Evolutionary conservation across 1,140 invertebrate genomes (phyloP), one percentile per base, ranked within the genome.

Genomic region (Gryllus bimaculatus): DNA sequence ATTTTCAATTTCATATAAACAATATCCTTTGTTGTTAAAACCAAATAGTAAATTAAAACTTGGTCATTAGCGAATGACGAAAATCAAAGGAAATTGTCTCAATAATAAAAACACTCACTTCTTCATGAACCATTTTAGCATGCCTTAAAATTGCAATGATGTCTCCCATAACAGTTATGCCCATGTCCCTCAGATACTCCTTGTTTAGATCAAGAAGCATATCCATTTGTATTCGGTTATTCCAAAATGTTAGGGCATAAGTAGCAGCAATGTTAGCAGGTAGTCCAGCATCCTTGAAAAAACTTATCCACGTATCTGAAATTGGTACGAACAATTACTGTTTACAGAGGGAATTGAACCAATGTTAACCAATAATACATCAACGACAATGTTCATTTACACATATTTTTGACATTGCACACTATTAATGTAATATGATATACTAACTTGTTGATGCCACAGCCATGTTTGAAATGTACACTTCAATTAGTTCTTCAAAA

Each of bases 101-200:
- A 39, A 39, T 2, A 2, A 39, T 39, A 39, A 3, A 66, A 66
- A 15, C 8, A 75, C 79, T 90, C 88, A 84, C 92, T 83, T 91
- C 90, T 82, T 91, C 90, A 83, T 91, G 89, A 4, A 93, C 92
- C 82, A 87, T 87, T 84, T 94, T 94, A 2, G 94, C 90, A 88
- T 95, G 93, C 80, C 93, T 92, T 21, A 95, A 85, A 81, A 96
- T 95, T 15, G 93, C 92, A 83, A 96, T 95, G 76, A 95, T 90
- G 86, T 96, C 94, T 18, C 94, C 94, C 89, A 95, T 92, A 20
- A 92, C 87, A 1, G 89, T 89, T 8, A 96, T 94, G 3, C 93
- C 94, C 93, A 96, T 95, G 82, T 95, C 93, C 80, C 89, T 89
- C 8, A 96, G 85, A 83, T 94, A 93, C 83, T 95, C 93, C 84